These are phyloP conservation scores for Hypotaenidia okinawae DNA, from an alignment of 2,797 vertebrate genomes.

Conservation along the genomic window DNA sequence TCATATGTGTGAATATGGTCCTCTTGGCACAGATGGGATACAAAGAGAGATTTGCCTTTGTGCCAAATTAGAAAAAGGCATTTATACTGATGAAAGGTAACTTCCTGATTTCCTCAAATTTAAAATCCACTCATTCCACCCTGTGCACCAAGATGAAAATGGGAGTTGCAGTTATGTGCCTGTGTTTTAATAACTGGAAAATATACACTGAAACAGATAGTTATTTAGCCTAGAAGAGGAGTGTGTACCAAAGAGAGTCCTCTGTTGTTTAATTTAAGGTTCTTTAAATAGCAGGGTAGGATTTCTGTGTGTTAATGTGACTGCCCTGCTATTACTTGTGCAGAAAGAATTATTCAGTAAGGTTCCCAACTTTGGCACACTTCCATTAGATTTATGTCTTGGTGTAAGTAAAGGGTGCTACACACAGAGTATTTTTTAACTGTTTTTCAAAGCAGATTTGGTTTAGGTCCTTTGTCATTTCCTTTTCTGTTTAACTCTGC, in stretches of 20 bases:
- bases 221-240: neutral
- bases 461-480: neutral
- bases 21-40: neutral
- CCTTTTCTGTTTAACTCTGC: neutral
- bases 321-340: neutral
- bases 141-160: neutral
- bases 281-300: neutral
- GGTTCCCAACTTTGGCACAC: neutral
- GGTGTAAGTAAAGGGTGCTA: neutral
- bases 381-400: neutral
- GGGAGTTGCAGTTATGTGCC: neutral
- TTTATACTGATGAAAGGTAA: neutral
- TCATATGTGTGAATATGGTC: neutral
- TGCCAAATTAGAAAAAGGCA: neutral
- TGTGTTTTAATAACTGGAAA: neutral
- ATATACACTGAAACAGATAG: neutral
- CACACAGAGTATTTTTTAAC: neutral
- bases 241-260: neutral
- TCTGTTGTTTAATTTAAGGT: neutral
- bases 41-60: neutral
- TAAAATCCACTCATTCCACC: neutral
- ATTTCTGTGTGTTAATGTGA: neutral
- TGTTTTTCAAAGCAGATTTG: neutral
- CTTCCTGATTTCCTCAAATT: neutral
- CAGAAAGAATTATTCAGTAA: neutral